These are phyloP conservation scores for Onychomys torridus DNA, from an alignment of 2,797 vertebrate species.

Conservation along the genomic window DNA sequence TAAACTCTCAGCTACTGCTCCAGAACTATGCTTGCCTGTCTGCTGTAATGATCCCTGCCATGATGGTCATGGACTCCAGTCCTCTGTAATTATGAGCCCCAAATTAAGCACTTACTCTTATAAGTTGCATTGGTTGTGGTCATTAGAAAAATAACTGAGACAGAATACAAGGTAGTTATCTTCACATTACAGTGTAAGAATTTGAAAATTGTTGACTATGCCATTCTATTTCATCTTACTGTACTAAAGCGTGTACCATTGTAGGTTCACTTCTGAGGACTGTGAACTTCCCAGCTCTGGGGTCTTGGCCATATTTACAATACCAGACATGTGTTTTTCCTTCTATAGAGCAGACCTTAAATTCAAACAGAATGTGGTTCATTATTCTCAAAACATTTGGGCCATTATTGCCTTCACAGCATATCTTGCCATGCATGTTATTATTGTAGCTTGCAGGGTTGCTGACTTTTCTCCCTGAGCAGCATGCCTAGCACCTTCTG, in stretches of 20 bases:
- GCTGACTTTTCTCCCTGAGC: not conserved
- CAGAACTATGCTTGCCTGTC: not conserved
- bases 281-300: not conserved
- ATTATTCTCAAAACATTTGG: not conserved
- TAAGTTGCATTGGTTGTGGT: not conserved
- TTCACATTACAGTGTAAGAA: not conserved
- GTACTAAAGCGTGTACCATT: not conserved
- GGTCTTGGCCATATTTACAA: not conserved
- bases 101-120: not conserved
- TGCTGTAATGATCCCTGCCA: not conserved
- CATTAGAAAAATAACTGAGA: not conserved
- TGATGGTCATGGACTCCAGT: not conserved
- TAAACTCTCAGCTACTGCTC: not conserved
- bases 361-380: not conserved
- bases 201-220: conserved; percentile 1
- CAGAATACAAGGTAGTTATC: not conserved
- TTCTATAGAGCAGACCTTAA: not conserved
- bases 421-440: not conserved
- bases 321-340: not conserved
- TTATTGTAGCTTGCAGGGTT: not conserved
- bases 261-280: not conserved
- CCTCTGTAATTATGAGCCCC: not conserved
- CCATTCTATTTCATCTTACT: not conserved
- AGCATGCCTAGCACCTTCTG: conserved; percentile 8
- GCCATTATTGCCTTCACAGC: not conserved